These are phyloP conservation scores for Sebastes schlegelii DNA, from an alignment of 2,113 vertebrate genomes.

Conservation along the genomic window DNA sequence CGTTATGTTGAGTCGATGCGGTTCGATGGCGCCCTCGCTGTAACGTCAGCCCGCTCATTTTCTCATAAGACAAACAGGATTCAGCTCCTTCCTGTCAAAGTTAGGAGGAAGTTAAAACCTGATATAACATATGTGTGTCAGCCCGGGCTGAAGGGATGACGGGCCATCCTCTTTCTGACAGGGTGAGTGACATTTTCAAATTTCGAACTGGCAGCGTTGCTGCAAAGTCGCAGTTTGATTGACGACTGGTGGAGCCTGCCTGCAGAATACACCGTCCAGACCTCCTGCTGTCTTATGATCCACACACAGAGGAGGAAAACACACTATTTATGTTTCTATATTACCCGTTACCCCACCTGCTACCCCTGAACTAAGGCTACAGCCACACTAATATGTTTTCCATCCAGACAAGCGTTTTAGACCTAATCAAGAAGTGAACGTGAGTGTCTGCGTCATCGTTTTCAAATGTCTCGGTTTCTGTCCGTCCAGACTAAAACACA, in stretches of 20 bases:
- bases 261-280: conserved; percentile 89
- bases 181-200: conserved; percentile 42
- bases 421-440: too few species aligned
- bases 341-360: neutral
- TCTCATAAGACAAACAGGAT: neutral
- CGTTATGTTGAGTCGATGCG: conserved; percentile 15
- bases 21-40: neutral
- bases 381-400: too few species aligned
- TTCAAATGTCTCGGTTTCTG: too few species aligned
- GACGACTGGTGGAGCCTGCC: conserved; percentile 5
- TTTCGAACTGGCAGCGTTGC: conserved; percentile 43
- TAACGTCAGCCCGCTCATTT: conserved; percentile 17
- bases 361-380: neutral
- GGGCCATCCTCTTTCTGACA: conserved; percentile 36
- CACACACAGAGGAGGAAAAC: conserved; percentile 78
- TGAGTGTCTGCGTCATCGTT: too few species aligned
- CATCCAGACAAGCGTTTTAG: too few species aligned
- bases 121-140: conserved; percentile 13
- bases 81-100: conserved; percentile 28
- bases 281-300: conserved; percentile 87
- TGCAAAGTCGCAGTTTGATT: conserved; percentile 41
- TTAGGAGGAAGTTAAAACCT: conserved; percentile 22
- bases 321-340: neutral
- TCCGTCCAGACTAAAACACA: too few species aligned
- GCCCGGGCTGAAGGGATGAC: conserved; percentile 22